Percentiles rank a stretch among this genome's conserved stretches.
These are phyloP conservation scores for Phacellophora camtschatica DNA, from an alignment of 30 jellyfish, hydroid and myxozoan species.

Conservation along the genomic window DNA sequence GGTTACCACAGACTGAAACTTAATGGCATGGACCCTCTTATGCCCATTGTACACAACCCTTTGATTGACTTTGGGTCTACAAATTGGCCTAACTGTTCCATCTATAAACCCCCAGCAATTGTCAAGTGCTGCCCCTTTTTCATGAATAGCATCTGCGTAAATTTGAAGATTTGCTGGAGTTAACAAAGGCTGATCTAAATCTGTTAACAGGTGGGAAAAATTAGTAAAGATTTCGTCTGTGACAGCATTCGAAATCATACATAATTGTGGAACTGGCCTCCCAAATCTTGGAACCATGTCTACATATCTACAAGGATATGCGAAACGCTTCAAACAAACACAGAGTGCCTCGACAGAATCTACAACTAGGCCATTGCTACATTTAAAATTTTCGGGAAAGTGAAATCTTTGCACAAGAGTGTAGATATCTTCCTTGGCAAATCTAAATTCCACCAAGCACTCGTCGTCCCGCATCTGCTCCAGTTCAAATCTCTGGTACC, in stretches of 20 bases:
- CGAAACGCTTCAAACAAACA: conserved; percentile 35
- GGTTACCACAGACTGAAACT: conserved; percentile 45
- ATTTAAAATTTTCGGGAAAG: conserved; percentile 2
- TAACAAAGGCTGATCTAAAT: conserved; percentile 45
- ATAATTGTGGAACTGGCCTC: conserved; percentile 54
- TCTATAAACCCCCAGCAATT: conserved; percentile 52
- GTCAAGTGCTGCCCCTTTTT: conserved; percentile 40
- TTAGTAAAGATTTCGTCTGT: conserved; percentile 5
- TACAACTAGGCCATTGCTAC: conserved; percentile 45
- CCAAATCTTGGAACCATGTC: conserved; percentile 54
- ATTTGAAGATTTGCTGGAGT: conserved; percentile 16
- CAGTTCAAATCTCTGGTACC: no score
- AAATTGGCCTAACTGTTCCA: conserved; percentile 50
- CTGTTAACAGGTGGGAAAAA: conserved; percentile 1
- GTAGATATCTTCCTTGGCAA: no score
- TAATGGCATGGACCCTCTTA: conserved; percentile 33
- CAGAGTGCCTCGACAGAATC: conserved; percentile 40
- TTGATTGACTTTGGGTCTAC: conserved; percentile 36
- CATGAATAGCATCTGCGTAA: conserved; percentile 26
- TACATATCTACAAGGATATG: conserved; percentile 54
- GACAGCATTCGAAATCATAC: conserved; percentile 22
- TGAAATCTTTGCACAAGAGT: no score
- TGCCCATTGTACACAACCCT: conserved; percentile 55
- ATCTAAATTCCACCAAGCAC: no score
- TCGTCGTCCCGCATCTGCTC: no score